Percentiles rank a stretch among this genome's conserved stretches.
Evolutionary conservation across 92 coral and sea anemone genomes (phyloP).

Genomic region (Zoanthus sociatus): DNA sequence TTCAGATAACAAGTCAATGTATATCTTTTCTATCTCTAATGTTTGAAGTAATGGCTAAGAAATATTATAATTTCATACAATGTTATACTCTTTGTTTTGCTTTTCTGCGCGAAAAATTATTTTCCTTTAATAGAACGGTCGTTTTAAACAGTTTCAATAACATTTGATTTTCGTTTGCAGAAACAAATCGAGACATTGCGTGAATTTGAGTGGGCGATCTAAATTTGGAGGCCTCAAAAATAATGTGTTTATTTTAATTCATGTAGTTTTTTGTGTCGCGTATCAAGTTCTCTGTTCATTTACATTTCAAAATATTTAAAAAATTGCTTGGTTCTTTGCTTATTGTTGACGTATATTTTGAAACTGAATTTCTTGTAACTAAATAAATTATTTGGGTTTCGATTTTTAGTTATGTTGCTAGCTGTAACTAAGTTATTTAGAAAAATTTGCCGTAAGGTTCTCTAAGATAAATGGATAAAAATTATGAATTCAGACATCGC

Average conservation of each 20-base stretch:
- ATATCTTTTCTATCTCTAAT: constrained; percentile 27
- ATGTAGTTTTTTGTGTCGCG: not conserved
- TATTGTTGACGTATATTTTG: constrained; percentile 8
- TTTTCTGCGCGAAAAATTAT: constrained; percentile 16
- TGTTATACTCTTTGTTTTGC: constrained; percentile 18
- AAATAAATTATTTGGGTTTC: not conserved
- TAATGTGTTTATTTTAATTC: constrained; percentile 33
- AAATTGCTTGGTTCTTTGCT: not conserved
- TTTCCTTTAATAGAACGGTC: constrained; percentile 13
- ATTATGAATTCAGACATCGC: not conserved
- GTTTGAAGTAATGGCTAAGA: constrained; percentile 27
- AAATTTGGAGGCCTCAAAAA: constrained; percentile 42
- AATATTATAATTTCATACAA: constrained; percentile 1
- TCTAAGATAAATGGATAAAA: not conserved
- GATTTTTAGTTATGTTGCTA: not conserved
- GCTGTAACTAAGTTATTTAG: too few species aligned
- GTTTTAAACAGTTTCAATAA: constrained; percentile 10
- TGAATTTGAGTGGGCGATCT: constrained; percentile 51
- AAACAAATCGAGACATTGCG: not conserved
- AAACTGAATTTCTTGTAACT: not conserved
- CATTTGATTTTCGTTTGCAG: constrained; percentile 4
- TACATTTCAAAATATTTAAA: constrained; percentile 27
- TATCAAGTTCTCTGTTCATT: constrained; percentile 33
- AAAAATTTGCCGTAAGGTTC: not conserved
- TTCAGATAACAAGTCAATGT: not conserved